Evolutionary conservation across 2,888 invertebrate species (phyloP), one percentile per base, ranked within the genome.

Genomic region (Drosophila barbarae): DNA sequence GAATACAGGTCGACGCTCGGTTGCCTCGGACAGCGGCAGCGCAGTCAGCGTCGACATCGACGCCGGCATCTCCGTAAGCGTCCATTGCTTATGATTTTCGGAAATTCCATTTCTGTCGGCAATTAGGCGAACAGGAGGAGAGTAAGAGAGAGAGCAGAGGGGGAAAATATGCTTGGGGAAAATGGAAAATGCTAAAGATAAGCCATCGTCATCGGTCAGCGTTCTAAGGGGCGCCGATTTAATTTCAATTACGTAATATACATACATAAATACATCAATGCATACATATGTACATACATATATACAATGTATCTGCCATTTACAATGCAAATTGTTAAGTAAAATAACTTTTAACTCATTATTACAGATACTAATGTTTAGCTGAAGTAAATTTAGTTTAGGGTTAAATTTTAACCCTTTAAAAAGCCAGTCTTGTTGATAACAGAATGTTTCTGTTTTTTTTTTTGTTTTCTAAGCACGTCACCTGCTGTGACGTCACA

Each of bases 1-100:
- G 82, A 84, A 79, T 79, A 84, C 84, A 84, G 82, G 79, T 79
- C 79, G 79, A 84, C 84, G 79, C 79, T 84, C 79, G 76, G 52
- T 56, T 64, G 28, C 23, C 42, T 30, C 30, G 64, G 61, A 66
- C 79, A 68, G 71, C 64, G 51, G 69, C 82, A 68, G 68, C 68
- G 51, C 57, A 49, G 70, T 41, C 9, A 21, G 26, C 79, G 71
- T 59, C 39, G 10, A 36, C 71, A 69, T 49, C 75, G 70, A 55
- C 76, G 60, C 64, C 63, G 49, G 53, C 71, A 57, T 36, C 15
- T 23, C 30, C 78, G 68, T 58, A 35, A 12, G 34, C 73, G 69
- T 69, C 72, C 70, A 66, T 67, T 74, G 74, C 77, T 78, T 80
- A 84, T 81, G 84, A 84, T 84, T 77, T 79, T 84, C 84, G 84